phyloP scores from a whole-genome alignment of 1,140 invertebrate genomes.

The Drosophila dunni region DNA sequence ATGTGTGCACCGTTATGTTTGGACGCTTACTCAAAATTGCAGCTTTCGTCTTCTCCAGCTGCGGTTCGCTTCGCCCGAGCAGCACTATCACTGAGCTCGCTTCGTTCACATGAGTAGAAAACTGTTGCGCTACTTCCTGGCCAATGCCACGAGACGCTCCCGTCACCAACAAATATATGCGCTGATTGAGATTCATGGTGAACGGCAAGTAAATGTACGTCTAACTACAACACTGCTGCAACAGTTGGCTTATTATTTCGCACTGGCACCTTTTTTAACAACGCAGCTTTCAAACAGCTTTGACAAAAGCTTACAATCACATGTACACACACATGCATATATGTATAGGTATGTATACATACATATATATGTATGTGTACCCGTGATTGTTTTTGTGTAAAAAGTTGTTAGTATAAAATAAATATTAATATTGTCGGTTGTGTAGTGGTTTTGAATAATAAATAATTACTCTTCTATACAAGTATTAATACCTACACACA shows the following conservation, averaged over 20 bases:
- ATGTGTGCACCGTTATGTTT: conserved; percentile 84
- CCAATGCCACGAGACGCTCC: conserved; percentile 96
- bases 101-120: conserved; percentile 87
- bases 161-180: conserved; percentile 89
- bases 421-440: no score
- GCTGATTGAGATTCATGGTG: conserved; percentile 77
- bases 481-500: no score
- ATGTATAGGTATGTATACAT: background rate
- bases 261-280: conserved; percentile 17
- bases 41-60: conserved; percentile 88
- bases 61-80: conserved; percentile 89
- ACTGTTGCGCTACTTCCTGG: conserved; percentile 89
- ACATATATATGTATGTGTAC: background rate
- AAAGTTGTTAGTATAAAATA: conserved; percentile 11
- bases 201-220: conserved; percentile 4
- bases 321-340: background rate
- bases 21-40: conserved; percentile 85
- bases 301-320: conserved; percentile 27
- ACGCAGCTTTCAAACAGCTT: conserved; percentile 34
- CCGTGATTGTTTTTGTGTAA: background rate
- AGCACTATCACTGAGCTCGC: conserved; percentile 90
- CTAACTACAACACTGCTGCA: conserved; percentile 20
- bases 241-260: conserved; percentile 34
- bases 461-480: no score
- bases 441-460: no score